phyloP scores from a whole-genome alignment of 2,113 vertebrate genomes.

The Cinclus cinclus region DNA sequence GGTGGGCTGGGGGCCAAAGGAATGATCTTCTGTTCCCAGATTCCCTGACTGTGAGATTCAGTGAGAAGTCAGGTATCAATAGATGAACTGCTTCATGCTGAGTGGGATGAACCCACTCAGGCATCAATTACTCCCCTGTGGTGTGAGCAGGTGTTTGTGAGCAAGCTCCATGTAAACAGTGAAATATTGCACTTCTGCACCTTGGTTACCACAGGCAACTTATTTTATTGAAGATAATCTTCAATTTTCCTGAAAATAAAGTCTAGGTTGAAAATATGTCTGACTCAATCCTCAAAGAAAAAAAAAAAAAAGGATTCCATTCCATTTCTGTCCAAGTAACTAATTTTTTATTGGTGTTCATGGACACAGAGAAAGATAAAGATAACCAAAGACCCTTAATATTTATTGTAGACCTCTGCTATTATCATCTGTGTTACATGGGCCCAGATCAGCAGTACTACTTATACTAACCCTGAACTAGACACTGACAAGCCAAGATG shows the following conservation, averaged over 20 bases:
- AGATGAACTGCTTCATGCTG: not conserved
- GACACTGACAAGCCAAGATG: not conserved
- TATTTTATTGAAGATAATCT: not conserved
- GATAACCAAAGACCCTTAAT: not conserved
- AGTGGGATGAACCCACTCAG: not conserved
- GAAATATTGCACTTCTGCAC: not conserved
- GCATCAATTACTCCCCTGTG: not conserved
- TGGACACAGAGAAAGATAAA: not conserved
- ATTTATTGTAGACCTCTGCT: not conserved
- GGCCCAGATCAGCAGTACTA: not conserved
- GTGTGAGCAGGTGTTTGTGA: not conserved
- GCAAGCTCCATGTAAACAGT: not conserved
- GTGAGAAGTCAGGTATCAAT: not conserved
- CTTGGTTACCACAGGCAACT: not conserved
- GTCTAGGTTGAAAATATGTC: not conserved
- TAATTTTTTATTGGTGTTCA: not conserved
- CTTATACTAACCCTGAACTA: not conserved
- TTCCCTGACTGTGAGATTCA: not conserved
- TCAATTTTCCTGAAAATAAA: not conserved
- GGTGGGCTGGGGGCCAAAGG: not conserved
- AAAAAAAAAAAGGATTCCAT: fast-evolving
- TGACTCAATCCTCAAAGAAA: not conserved
- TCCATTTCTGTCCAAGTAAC: not conserved
- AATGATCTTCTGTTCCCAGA: not conserved
- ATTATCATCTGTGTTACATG: not conserved